Base-by-base conservation (phyloP, 2,113 vertebrate species). In the Cottus gobio region DNA sequence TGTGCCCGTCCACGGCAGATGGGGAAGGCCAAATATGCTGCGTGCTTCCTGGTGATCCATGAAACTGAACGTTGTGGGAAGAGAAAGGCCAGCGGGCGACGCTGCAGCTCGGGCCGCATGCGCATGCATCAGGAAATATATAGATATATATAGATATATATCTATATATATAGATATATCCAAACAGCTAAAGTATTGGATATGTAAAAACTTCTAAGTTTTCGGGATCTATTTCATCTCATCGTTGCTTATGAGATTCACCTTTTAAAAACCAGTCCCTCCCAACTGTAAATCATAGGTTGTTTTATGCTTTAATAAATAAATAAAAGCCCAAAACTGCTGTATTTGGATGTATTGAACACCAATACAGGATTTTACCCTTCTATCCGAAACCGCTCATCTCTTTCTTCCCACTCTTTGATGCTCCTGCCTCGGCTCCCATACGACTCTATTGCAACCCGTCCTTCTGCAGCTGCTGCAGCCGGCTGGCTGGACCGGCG, bases 1-100 rank as follows among this genome's bases (percentile, higher is more conserved):
- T 97, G 95, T 96, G 92, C 95, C 95, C 94, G 92, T 83, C 85
- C 90, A 85, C 88, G 92, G 93, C 95, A 96, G 94, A 95, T 96
- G 96, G 95, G 94, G 92, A 94, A 93, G 94, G 89, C 78, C 89
- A 93, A 96, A 94, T 94, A 93, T 95, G 93, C 92, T 91, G 92
- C 91, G 37, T 87, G 91, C 93, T 96, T 96, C 94, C 96, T 95
- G 93, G 94, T 94, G 93, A 95, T 95, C 89, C 85, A 77, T 86
- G 83, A 87, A 85, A 72, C 84, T 72, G 62, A 83, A 76, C 50
- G 81, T 77, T 65, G 83, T 15, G 87, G 82, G 80, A 84, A 15
- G 81, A 68, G 72, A 82, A 11, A 80, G 78, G 87, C 70, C 79
- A 66, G 7, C 20, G 64, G 70, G 58, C 16, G 24, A 36, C 44